Percentiles rank a stretch among this genome's conserved stretches.
Conservation (phyloP, 1,140 invertebrate species). For the Anthonomus grandis region DNA sequence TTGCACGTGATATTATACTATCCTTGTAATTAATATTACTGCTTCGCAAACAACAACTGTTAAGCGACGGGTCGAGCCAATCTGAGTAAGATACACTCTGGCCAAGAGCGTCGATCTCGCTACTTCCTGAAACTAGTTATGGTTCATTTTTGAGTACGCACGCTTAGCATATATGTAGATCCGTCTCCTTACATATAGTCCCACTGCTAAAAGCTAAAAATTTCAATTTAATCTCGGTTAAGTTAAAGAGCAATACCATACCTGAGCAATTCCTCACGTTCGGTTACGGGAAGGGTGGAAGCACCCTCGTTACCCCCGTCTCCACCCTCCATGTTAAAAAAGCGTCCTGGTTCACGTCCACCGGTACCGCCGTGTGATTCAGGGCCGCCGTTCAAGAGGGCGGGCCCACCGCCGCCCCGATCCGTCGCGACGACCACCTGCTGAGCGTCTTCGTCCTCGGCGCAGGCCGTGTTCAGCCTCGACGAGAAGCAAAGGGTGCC, state of each 20-base stretch:
- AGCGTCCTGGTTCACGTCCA: background rate
- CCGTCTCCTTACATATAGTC: too few species aligned
- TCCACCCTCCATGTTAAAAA: conserved; percentile 9
- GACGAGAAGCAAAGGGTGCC: conserved; percentile 81
- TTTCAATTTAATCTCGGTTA: too few species aligned
- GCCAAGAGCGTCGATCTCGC: too few species aligned
- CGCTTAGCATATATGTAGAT: too few species aligned
- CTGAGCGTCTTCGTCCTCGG: conserved; percentile 62
- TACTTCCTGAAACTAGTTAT: too few species aligned
- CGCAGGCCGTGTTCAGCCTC: conserved; percentile 68
- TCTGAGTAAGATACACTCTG: too few species aligned
- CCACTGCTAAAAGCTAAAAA: too few species aligned
- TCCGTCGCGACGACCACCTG: conserved; percentile 5
- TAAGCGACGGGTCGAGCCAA: too few species aligned
- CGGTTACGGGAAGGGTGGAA: background rate
- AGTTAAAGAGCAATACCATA: background rate
- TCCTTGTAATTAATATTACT: too few species aligned
- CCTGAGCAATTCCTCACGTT: conserved; percentile 9
- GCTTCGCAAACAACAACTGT: too few species aligned
- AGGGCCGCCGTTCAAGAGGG: background rate
- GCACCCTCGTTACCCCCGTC: conserved; percentile 2
- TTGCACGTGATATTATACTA: too few species aligned
- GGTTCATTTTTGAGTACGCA: too few species aligned
- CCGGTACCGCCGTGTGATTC: conserved; percentile 6
- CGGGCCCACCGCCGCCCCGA: background rate